Percentiles rank a stretch among this genome's conserved stretches.
Evolutionary conservation across 1,140 invertebrate genomes (phyloP).

Genomic region (Nebria ingens): DNA sequence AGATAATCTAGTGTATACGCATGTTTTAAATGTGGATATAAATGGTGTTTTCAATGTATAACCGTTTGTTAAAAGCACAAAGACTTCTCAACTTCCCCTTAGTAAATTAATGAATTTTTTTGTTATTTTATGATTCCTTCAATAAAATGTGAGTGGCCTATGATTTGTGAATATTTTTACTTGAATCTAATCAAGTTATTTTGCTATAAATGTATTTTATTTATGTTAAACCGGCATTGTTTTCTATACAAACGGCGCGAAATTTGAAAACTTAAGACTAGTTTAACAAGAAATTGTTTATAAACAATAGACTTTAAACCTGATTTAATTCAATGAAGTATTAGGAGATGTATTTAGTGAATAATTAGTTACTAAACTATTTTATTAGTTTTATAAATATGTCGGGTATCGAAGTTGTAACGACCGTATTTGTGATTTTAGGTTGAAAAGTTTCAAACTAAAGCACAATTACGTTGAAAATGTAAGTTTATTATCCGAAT

Average conservation of each 20-base stretch:
- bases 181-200: not conserved
- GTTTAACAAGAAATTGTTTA: no score
- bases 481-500: not conserved
- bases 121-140: not conserved
- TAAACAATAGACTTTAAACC: not conserved
- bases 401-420: no score
- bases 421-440: no score
- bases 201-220: not conserved
- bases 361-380: no score
- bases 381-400: no score
- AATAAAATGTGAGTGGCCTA: not conserved
- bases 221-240: not conserved
- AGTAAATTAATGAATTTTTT: not conserved
- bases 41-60: constrained; percentile 1
- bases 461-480: not conserved
- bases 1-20: not conserved
- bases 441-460: not conserved
- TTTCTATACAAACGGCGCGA: not conserved
- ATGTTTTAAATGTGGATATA: not conserved
- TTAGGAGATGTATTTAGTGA: no score
- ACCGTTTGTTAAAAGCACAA: not conserved
- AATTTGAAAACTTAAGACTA: no score
- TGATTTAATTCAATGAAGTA: no score
- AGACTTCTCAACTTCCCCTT: not conserved
- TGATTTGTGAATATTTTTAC: not conserved